Evolutionary conservation across 2,888 invertebrate species (phyloP), one percentile per base, ranked within the genome.

Genomic region (Rhingia campestris): DNA sequence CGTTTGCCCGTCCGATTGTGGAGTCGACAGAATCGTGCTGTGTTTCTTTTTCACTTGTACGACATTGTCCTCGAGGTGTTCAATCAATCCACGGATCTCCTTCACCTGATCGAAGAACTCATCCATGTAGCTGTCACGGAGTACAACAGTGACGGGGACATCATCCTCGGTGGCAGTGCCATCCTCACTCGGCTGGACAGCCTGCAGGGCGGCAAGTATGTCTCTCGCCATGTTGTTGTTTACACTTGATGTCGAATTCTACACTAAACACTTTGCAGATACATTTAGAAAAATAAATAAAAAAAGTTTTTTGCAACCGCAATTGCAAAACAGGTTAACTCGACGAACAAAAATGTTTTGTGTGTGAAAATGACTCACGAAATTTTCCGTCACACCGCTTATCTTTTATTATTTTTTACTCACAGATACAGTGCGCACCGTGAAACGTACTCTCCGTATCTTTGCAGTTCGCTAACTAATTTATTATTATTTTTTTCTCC

Each of bases 41-140:
- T 99, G 99, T 94, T 99, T 99, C 94, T 98, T 99, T 95, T 99
- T 99, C 86, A 99, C 99, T 92, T 99, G 98, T 91, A 99, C 99
- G 88, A 99, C 99, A 94, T 99, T 99, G 90, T 97, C 96, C 92
- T 99, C 98, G 91, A 99, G 99, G 94, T 98, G 98, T 93, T 99
- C 99, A 94, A 99, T 99, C 97, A 99, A 99, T 93, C 98, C 98
- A 90, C 99, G 96, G 92, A 99, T 99, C 93, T 99, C 99, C 93
- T 99, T 99, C 93, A 99, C 99, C 95, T 99, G 99, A 92, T 97
- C 98, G 93, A 99, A 99, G 94, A 99, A 99, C 92, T 99, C 99
- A 92, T 99, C 99, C 99, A 99, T 99, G 93, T 97, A 99, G 90
- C 98, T 97, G 91, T 96, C 96, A 88, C 94, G 94, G 88, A 96